Conservation (phyloP, 2,888 invertebrate genomes). For the Polydrusus cervinus region DNA sequence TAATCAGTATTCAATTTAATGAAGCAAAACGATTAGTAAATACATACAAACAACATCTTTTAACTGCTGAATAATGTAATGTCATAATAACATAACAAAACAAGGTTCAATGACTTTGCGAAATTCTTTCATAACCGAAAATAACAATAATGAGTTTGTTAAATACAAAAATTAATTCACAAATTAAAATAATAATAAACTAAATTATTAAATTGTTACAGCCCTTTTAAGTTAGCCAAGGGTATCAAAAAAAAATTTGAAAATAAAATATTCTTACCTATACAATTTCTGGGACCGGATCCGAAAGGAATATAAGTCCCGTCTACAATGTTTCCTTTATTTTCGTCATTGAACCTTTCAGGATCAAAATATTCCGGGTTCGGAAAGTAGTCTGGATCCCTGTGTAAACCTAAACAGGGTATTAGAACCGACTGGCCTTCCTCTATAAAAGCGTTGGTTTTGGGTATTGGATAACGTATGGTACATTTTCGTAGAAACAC, state of each 20-base stretch:
- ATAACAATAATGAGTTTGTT: too few relatives aligned
- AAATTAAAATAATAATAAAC: too few relatives aligned
- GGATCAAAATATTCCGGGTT: constrained; percentile 76
- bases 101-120: not conserved
- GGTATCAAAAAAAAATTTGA: too few relatives aligned
- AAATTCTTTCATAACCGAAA: too few relatives aligned
- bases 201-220: too few relatives aligned
- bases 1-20: too few relatives aligned
- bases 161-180: too few relatives aligned
- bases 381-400: constrained; percentile 75
- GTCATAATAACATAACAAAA: not conserved
- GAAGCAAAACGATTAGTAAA: too few relatives aligned
- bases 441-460: constrained; percentile 71
- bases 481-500: constrained; percentile 73
- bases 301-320: constrained; percentile 75
- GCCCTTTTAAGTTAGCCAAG: too few relatives aligned
- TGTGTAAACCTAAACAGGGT: constrained; percentile 75
- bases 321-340: constrained; percentile 70
- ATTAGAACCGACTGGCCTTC: constrained; percentile 74
- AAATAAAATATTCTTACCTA: constrained; percentile 68
- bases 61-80: too few relatives aligned
- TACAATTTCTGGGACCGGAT: constrained; percentile 75
- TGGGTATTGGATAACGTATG: constrained; percentile 72
- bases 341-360: constrained; percentile 74
- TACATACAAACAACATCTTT: too few relatives aligned